Base-by-base conservation (phyloP, 2,113 vertebrate species). In the Gracilinanus agilis region DNA sequence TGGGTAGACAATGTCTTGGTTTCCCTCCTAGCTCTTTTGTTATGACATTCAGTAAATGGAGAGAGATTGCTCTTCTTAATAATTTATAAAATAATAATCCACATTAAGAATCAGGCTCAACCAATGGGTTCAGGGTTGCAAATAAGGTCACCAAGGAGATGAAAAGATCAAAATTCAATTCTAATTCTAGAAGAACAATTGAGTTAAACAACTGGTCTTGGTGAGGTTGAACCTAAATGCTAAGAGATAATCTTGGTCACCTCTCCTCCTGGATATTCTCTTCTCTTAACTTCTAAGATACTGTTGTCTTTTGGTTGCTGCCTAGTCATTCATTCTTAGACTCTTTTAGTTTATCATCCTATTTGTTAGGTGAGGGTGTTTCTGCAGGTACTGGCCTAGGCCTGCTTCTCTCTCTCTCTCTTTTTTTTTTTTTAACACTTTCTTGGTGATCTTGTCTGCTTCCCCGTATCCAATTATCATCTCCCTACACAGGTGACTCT, bases 11-110 rank as follows among this genome's bases (percentile, higher is more conserved):
- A 98, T 98, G 98, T 98, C 98, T 99, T 98, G 95, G 95, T 98
- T 99, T 99, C 98, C 98, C 98, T 97, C 97, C 94, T 95, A 97
- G 97, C 94, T 95, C 96, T 89, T 95, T 96, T 97, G 96, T 98
- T 98, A 98, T 98, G 98, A 98, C 98, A 98, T 98, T 92, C 98
- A 98, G 98, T 98, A 97, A 98, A 96, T 95, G 98, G 97, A 97
- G 96, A 95, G 98, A 95, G 97, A 98, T 97, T 96, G 61, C 96
- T 90, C 96, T 96, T 97, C 96, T 99, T 97, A 98, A 98, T 99
- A 97, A 97, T 99, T 98, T 97, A 99, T 97, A 97, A 97, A 96
- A 96, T 95, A 96, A 97, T 95, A 97, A 92, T 97, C 96, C 94
- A 49, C 91, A 91, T 96, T 98, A 94, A 96, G 97, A 93, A 95